Evolutionary conservation across 2,888 invertebrate species (phyloP).

Genomic region (Gari tellinella): DNA sequence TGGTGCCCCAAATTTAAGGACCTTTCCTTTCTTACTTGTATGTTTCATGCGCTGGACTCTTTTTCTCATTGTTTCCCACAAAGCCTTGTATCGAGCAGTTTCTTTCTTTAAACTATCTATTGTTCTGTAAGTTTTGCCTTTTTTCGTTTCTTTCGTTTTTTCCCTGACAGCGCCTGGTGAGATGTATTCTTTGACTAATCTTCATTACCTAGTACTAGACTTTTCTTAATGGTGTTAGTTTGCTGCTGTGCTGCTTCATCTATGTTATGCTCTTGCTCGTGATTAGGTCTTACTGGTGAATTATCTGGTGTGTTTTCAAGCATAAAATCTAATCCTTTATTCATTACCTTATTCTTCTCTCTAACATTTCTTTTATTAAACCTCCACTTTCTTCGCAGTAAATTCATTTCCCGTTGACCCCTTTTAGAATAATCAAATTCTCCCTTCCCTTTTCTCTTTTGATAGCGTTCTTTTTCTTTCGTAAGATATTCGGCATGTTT

Average conservation of each 20-base stretch:
- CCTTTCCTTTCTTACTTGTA: no score
- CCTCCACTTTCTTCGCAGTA: slow-evolving; percentile 8
- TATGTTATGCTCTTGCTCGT: no score
- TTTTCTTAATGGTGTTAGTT: no score
- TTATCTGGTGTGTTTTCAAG: not conserved
- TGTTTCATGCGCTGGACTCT: not conserved
- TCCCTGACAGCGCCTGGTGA: slow-evolving; percentile 10
- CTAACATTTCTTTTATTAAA: slow-evolving; percentile 2
- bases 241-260: no score
- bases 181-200: no score
- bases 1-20: no score
- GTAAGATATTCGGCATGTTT: no score
- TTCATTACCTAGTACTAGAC: no score
- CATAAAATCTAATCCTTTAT: slow-evolving; percentile 9
- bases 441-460: no score
- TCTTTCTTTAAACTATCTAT: not conserved
- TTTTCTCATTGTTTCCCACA: slow-evolving; percentile 1
- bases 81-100: not conserved
- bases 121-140: slow-evolving; percentile 17
- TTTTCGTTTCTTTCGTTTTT: slow-evolving; percentile 11
- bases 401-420: no score
- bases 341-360: slow-evolving; percentile 9
- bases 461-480: no score
- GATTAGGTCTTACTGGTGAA: slow-evolving; percentile 3
- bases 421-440: no score